phyloP scores from a whole-genome alignment of 2,797 vertebrate species.

The Phrynocephalus vlangalii region DNA sequence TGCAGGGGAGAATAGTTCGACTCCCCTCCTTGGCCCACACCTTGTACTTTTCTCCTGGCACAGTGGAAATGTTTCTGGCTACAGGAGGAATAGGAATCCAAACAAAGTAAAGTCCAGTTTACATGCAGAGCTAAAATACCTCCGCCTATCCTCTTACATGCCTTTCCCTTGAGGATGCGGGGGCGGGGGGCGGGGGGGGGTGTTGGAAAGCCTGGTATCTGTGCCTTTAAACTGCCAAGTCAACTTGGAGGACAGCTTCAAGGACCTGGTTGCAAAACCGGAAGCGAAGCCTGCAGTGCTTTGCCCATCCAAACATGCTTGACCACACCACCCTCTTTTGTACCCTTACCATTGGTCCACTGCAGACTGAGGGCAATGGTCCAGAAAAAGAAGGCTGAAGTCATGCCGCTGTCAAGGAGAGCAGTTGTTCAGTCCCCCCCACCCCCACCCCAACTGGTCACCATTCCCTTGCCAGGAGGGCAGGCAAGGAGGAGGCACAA shows the following conservation, averaged over 20 bases:
- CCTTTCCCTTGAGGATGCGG: neutral
- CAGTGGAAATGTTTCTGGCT: constrained; percentile 51
- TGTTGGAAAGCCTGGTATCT: neutral
- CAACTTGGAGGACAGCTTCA: neutral
- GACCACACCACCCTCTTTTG: neutral
- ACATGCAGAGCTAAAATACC: neutral
- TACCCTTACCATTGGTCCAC: constrained; percentile 62
- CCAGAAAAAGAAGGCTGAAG: neutral
- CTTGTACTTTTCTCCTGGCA: constrained; percentile 25
- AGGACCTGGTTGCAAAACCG: neutral
- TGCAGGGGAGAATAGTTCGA: constrained; percentile 59
- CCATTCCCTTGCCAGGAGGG: neutral
- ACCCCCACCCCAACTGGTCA: neutral
- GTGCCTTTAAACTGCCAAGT: neutral
- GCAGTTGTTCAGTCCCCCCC: neutral
- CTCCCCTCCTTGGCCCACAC: constrained; percentile 64
- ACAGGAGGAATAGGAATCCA: constrained; percentile 13
- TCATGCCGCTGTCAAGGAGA: constrained; percentile 55
- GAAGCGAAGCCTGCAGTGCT: neutral
- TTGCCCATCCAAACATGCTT: rapidly evolving
- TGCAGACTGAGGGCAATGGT: constrained; percentile 38
- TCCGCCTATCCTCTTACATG: neutral
- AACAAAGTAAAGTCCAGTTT: constrained; percentile 3
- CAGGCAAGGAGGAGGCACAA: neutral
- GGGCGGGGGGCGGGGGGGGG: neutral